A percentile compares a stretch with the other conserved stretches of the same genome.
Conservation (phyloP, 2,797 vertebrate species). For the Esox lucius region DNA sequence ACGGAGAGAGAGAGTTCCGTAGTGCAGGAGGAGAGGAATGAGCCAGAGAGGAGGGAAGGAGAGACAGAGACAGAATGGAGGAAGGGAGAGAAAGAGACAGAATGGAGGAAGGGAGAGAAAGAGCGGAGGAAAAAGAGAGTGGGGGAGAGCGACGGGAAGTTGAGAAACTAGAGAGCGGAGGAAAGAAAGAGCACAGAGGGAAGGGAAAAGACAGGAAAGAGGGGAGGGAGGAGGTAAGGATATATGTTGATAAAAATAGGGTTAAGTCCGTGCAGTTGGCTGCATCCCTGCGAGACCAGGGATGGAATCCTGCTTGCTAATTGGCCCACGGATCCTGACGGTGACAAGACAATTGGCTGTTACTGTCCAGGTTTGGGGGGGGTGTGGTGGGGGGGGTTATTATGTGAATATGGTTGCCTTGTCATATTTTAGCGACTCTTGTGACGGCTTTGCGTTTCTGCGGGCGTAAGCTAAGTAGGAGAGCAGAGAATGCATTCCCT, state of each 20-base stretch:
- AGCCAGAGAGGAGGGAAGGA: neutral
- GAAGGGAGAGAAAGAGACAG: neutral
- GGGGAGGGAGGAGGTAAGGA: neutral
- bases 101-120: neutral
- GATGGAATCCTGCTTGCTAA: too few relatives aligned
- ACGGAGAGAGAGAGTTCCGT: conserved; percentile 5
- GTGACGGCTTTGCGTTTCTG: too few relatives aligned
- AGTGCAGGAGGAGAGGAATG: neutral
- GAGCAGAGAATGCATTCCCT: neutral
- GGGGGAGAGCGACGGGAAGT: neutral
- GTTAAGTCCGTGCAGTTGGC: too few relatives aligned
- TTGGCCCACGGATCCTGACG: too few relatives aligned
- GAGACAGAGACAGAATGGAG: conserved; percentile 6
- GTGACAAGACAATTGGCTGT: too few relatives aligned
- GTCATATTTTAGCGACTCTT: too few relatives aligned
- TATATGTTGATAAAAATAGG: too few relatives aligned
- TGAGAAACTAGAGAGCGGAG: neutral
- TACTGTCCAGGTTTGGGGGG: too few relatives aligned
- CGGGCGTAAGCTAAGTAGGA: neutral
- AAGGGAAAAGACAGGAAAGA: neutral
- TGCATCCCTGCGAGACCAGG: too few relatives aligned
- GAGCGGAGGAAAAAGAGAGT: too few relatives aligned
- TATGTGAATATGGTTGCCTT: too few relatives aligned
- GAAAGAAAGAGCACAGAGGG: neutral
- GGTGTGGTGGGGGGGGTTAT: too few relatives aligned